Evolutionary conservation across 2,888 invertebrate species (phyloP), one percentile per base, ranked within the genome.

Genomic region (Scaptomyza polygonia): DNA sequence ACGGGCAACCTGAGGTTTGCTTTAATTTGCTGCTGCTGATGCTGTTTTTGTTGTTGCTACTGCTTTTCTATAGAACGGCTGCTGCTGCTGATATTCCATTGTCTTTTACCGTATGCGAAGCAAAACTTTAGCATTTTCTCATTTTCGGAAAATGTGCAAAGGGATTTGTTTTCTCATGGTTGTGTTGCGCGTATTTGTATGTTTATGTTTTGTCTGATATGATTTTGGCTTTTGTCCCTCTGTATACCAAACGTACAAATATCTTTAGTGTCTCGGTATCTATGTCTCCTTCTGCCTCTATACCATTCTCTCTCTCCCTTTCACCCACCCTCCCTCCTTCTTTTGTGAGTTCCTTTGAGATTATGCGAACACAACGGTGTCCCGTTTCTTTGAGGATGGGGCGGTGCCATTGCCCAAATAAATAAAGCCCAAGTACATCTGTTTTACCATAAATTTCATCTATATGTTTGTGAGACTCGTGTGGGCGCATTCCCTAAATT

Each of bases 1-100:
- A 85, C 85, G 88, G 86, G 85, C 85, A 83, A 88, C 85, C 85
- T 85, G 85, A 85, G 85, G 88, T 88, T 85, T 88, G 88, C 80
- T 84, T 85, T 85, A 88, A 86, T 88, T 88, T 88, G 80, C 80
- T 77, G 27, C 29, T 45, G 29, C n/a, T n/a, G n/a, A n/a, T n/a
- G n/a, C n/a, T n/a, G n/a, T n/a, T n/a, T n/a, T n/a, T n/a, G n/a
- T 73, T 77, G 75, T 70, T 77, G 70, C 79, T 77, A 71, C 70
- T 77, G 70, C 70, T 76, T 80, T 77, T 80, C 88, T 84, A 86
- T 77, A 80, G 64, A 16, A 36, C 21, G 21, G 0, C 25, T 81
- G 44, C 45, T 7, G 44, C 21, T 7, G 43, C 49, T 66, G 62
- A 67, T 54, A 30, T 49, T 43, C 61, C 69, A 62, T 64, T 63